Evolutionary conservation across 2,797 vertebrate genomes (phyloP).

Genomic region (Malurus leucopterus): DNA sequence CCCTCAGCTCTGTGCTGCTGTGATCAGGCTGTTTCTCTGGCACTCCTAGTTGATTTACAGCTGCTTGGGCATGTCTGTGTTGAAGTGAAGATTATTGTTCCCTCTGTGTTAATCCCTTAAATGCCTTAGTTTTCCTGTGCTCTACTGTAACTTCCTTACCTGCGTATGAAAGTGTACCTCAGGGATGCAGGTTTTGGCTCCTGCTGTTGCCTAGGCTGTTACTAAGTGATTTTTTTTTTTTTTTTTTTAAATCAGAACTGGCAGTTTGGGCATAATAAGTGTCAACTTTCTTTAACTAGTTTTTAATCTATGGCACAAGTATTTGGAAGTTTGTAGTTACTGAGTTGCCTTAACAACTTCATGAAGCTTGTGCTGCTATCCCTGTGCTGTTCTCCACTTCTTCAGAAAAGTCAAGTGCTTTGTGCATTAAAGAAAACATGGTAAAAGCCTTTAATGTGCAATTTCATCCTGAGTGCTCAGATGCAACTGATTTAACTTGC

Average conservation of each 20-base stretch:
- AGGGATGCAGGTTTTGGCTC: not conserved
- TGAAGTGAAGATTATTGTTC: not conserved
- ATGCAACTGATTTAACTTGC: not conserved
- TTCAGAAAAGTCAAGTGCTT: constrained; percentile 10
- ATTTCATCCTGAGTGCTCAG: not conserved
- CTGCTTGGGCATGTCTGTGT: not conserved
- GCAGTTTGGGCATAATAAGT: not conserved
- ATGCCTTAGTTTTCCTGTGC: not conserved
- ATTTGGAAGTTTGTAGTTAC: not conserved
- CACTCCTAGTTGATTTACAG: not conserved
- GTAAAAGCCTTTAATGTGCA: not conserved
- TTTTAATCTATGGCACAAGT: not conserved
- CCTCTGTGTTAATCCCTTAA: not conserved
- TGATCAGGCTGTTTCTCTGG: not conserved
- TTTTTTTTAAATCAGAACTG: not conserved
- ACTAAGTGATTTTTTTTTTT: not conserved
- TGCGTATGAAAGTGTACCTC: accelerated
- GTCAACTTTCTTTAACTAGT: not conserved
- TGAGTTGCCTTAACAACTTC: not conserved
- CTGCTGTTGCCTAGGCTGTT: not conserved
- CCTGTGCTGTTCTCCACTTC: not conserved
- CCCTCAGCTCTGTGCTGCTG: not conserved
- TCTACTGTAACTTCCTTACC: not conserved
- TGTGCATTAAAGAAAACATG: not conserved
- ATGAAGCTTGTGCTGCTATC: not conserved